These are phyloP conservation scores for Chymomyza amoena DNA, from an alignment of 2,888 invertebrate genomes.

Conservation along the genomic window DNA sequence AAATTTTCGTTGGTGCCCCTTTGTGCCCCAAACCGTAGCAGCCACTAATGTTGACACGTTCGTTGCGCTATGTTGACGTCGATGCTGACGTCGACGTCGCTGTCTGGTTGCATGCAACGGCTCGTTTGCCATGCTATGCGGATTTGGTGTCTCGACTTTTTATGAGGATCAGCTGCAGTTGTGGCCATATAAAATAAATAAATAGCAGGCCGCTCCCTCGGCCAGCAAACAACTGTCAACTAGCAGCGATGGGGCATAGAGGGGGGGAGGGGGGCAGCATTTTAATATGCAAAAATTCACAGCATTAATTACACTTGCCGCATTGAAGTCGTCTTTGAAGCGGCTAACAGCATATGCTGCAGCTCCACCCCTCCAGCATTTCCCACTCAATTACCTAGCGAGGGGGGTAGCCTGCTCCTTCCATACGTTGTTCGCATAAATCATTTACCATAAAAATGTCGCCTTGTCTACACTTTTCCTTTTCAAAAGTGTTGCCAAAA, in stretches of 20 bases:
- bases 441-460: slow-evolving; percentile 71
- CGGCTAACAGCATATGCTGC: slow-evolving; percentile 61
- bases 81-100: slow-evolving; percentile 20
- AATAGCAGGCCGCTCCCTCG: slow-evolving; percentile 35
- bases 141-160: slow-evolving; percentile 59
- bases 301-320: slow-evolving; percentile 71
- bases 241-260: too few species aligned
- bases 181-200: slow-evolving; percentile 63
- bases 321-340: slow-evolving; percentile 64
- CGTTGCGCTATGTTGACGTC: slow-evolving; percentile 27
- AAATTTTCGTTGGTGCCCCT: slow-evolving; percentile 62
- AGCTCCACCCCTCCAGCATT: slow-evolving; percentile 54
- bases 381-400: slow-evolving; percentile 67
- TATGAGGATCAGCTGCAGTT: slow-evolving; percentile 72
- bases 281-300: slow-evolving; percentile 69
- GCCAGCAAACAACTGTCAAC: slow-evolving; percentile 11
- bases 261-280: slow-evolving; percentile 33
- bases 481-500: slow-evolving; percentile 63
- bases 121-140: slow-evolving; percentile 20
- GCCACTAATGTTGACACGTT: slow-evolving; percentile 48
- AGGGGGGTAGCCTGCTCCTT: slow-evolving; percentile 20
- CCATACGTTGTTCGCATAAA: slow-evolving; percentile 58
- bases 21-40: slow-evolving; percentile 30
- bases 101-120: slow-evolving; percentile 21
- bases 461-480: slow-evolving; percentile 68